Conservation (phyloP, 1,140 invertebrate genomes). For the Diachasmimorpha longicaudata region DNA sequence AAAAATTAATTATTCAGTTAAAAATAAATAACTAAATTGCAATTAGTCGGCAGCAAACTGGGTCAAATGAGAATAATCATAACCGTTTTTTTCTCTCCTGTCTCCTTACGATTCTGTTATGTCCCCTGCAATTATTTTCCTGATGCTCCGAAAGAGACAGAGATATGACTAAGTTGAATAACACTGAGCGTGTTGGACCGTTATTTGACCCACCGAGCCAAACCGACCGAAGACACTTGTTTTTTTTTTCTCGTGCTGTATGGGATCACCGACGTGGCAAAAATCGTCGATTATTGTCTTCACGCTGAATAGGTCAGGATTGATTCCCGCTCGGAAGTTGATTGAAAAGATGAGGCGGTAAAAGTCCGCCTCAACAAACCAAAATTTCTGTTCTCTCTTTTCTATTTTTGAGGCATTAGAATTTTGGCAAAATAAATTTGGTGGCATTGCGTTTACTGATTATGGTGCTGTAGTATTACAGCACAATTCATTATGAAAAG, state of each 20-base stretch:
- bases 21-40: no score
- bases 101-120: background rate
- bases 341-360: background rate
- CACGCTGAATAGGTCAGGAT: background rate
- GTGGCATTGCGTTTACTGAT: no score
- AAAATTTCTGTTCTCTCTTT: no score
- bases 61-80: background rate
- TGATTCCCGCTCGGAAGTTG: background rate
- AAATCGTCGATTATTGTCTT: background rate
- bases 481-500: no score
- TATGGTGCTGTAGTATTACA: no score
- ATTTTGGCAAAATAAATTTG: no score
- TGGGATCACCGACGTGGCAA: conserved; percentile 7
- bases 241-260: conserved; percentile 10
- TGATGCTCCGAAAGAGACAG: conserved; percentile 5
- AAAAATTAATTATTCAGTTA: no score
- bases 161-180: conserved; percentile 18
- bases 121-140: background rate
- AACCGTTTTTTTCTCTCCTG: background rate
- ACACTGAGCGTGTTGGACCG: conserved; percentile 23
- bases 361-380: no score
- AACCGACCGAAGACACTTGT: background rate
- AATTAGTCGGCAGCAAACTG: background rate
- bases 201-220: conserved; percentile 33
- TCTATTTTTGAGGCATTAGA: no score